These are phyloP conservation scores for Labia minor DNA, from an alignment of 2,888 invertebrate genomes.

Conservation along the genomic window DNA sequence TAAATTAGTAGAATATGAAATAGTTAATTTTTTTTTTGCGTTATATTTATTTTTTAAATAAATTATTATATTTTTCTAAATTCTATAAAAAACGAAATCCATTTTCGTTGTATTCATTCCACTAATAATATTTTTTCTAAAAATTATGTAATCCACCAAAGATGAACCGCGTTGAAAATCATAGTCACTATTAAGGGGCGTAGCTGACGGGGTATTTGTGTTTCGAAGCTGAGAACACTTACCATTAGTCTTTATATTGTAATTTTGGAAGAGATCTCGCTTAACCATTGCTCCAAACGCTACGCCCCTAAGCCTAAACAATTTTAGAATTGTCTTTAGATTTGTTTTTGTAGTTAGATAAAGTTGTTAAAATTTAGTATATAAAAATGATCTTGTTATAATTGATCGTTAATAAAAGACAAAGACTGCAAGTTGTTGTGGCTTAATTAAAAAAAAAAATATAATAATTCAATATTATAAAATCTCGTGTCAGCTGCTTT, in stretches of 20 bases:
- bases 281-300: neutral
- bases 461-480: neutral
- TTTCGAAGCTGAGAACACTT: too few species aligned
- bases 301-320: neutral
- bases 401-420: neutral
- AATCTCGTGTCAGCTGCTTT: neutral
- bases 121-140: constrained; percentile 5
- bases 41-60: neutral
- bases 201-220: neutral
- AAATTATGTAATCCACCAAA: neutral
- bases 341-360: neutral
- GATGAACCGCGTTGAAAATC: neutral
- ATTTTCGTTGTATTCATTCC: constrained; percentile 2
- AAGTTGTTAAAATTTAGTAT: neutral
- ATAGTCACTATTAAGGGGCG: neutral
- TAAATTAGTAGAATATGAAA: too few species aligned
- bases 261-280: too few species aligned
- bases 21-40: neutral
- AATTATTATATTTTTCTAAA: constrained; percentile 2
- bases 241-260: too few species aligned
- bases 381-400: too few species aligned
- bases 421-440: neutral
- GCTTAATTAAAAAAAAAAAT: neutral
- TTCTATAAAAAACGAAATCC: neutral
- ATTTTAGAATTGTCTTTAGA: neutral